These are phyloP conservation scores for Mallateleia sp. DNA, from an alignment of 2,888 invertebrate species.

Conservation along the genomic window DNA sequence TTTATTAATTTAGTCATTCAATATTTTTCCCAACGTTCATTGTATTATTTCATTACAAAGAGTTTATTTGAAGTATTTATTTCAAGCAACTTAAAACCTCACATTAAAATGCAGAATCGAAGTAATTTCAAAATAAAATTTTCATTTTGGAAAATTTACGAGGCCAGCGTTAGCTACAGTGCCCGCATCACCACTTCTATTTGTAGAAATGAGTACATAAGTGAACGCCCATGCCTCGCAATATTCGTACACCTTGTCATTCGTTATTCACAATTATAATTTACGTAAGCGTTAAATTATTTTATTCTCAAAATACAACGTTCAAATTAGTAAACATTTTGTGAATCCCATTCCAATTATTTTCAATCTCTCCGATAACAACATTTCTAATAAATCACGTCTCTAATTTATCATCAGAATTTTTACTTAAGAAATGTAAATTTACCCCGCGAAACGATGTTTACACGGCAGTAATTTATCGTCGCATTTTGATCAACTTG, in stretches of 20 bases:
- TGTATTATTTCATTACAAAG: no score
- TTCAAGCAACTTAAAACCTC: no score
- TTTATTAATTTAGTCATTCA: no score
- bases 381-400: background rate
- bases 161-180: conserved; percentile 78
- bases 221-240: conserved; percentile 85
- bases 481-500: conserved; percentile 48
- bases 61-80: no score
- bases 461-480: conserved; percentile 53
- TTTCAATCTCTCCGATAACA: background rate
- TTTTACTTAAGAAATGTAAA: background rate
- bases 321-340: conserved; percentile 7
- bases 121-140: conserved; percentile 37
- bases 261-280: conserved; percentile 77
- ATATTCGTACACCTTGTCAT: conserved; percentile 82
- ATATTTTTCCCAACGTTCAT: no score
- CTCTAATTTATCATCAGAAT: background rate
- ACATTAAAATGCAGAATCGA: no score
- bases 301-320: conserved; percentile 33
- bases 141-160: conserved; percentile 73
- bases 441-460: conserved; percentile 35
- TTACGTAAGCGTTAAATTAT: conserved; percentile 77
- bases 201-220: conserved; percentile 88
- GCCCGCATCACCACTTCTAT: conserved; percentile 87
- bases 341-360: background rate